These are phyloP conservation scores for Synergus japonicus DNA, from an alignment of 2,888 invertebrate genomes.

Conservation along the genomic window DNA sequence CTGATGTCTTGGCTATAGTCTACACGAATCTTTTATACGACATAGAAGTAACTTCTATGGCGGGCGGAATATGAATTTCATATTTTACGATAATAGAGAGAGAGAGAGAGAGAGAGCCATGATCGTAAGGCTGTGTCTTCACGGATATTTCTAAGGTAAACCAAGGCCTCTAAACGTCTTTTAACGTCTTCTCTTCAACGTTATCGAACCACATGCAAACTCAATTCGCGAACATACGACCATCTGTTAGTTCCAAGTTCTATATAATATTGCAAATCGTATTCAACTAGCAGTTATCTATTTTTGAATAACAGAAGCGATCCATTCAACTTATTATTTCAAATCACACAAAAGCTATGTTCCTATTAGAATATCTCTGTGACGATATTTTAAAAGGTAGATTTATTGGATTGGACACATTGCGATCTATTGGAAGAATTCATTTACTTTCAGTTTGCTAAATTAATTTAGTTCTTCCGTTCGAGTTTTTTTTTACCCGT, in stretches of 20 bases:
- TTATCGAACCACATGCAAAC: conserved; percentile 22
- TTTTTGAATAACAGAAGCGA: conserved; percentile 15
- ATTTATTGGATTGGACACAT: not conserved
- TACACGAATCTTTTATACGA: conserved; percentile 40
- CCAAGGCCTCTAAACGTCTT: conserved; percentile 53
- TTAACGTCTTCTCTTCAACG: not conserved
- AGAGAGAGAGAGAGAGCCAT: conserved; percentile 51
- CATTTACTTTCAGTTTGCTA: no score
- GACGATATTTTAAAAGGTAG: not conserved
- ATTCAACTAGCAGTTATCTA: not conserved
- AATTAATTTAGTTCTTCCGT: no score
- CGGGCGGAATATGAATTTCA: conserved; percentile 64
- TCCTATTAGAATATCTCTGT: not conserved
- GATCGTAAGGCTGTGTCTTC: conserved; percentile 39
- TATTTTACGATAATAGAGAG: conserved; percentile 64
- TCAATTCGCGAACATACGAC: conserved; percentile 28
- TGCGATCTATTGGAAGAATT: no score
- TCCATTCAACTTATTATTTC: conserved; percentile 28
- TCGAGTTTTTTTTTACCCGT: no score
- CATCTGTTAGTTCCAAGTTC: conserved; percentile 24
- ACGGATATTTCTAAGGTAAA: conserved; percentile 62
- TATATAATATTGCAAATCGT: conserved; percentile 12
- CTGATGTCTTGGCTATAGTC: conserved; percentile 1
- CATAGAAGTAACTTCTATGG: conserved; percentile 29
- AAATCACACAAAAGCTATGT: not conserved